phyloP scores from a whole-genome alignment of 2,888 invertebrate species.

The Pristionchus entomophagus region DNA sequence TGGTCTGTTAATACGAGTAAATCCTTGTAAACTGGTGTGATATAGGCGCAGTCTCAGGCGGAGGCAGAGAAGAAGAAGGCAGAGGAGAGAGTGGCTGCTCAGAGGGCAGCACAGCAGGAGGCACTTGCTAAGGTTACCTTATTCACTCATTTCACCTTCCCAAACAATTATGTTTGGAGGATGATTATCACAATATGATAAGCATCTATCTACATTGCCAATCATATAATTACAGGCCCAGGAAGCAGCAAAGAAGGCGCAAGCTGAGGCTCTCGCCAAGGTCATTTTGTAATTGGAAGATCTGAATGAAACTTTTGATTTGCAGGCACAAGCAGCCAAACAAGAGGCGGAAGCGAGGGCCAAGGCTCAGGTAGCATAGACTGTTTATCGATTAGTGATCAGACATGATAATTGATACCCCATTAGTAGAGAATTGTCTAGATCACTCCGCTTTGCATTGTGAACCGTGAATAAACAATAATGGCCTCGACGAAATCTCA shows the following conservation, averaged over 20 bases:
- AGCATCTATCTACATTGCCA: too few species aligned
- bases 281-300: background rate
- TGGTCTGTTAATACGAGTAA: too few species aligned
- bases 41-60: constrained; percentile 26
- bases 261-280: constrained; percentile 47
- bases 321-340: constrained; percentile 47
- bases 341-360: constrained; percentile 42
- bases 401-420: background rate
- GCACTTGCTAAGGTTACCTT: constrained; percentile 42
- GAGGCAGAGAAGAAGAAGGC: constrained; percentile 45
- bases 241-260: constrained; percentile 48
- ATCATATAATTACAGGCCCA: constrained; percentile 30
- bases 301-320: background rate
- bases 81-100: constrained; percentile 44
- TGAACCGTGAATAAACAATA: background rate
- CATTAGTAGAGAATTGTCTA: background rate
- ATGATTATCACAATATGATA: too few species aligned
- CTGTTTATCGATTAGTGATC: background rate
- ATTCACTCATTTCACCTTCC: background rate
- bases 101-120: constrained; percentile 44
- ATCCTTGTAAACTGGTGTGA: too few species aligned
- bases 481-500: background rate
- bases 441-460: background rate
- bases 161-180: too few species aligned
- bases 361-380: constrained; percentile 43